Conservation (phyloP, 2,888 invertebrate species). For the Junonia oenone region DNA sequence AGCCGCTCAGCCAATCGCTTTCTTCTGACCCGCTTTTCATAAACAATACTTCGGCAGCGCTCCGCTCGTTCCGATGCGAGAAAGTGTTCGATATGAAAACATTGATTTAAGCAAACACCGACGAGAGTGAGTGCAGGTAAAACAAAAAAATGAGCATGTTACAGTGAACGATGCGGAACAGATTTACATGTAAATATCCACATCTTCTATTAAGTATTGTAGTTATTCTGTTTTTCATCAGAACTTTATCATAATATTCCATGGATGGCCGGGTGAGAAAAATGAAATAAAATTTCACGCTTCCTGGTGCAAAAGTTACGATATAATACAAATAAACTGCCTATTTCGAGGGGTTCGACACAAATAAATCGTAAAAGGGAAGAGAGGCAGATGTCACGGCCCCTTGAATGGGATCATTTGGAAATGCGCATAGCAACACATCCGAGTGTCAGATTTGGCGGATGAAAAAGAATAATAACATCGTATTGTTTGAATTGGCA, state of each 20-base stretch:
- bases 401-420: constrained; percentile 31
- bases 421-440: constrained; percentile 20
- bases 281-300: no score
- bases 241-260: no score
- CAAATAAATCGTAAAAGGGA: constrained; percentile 40
- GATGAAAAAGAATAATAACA: constrained; percentile 3
- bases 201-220: background rate
- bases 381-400: constrained; percentile 50
- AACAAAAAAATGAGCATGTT: constrained; percentile 4
- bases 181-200: background rate
- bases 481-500: background rate
- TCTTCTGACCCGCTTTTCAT: constrained; percentile 78
- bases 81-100: constrained; percentile 63
- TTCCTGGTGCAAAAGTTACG: background rate
- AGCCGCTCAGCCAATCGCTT: constrained; percentile 64
- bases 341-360: constrained; percentile 6
- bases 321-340: constrained; percentile 37
- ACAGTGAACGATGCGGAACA: background rate
- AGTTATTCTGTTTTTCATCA: background rate
- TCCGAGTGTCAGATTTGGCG: constrained; percentile 2
- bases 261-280: background rate
- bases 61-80: constrained; percentile 56
- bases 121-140: constrained; percentile 37
- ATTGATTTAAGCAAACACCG: constrained; percentile 33
- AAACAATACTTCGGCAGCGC: constrained; percentile 72